These are phyloP conservation scores for Trissolcus basalis DNA, from an alignment of 1,140 invertebrate genomes.

Conservation along the genomic window DNA sequence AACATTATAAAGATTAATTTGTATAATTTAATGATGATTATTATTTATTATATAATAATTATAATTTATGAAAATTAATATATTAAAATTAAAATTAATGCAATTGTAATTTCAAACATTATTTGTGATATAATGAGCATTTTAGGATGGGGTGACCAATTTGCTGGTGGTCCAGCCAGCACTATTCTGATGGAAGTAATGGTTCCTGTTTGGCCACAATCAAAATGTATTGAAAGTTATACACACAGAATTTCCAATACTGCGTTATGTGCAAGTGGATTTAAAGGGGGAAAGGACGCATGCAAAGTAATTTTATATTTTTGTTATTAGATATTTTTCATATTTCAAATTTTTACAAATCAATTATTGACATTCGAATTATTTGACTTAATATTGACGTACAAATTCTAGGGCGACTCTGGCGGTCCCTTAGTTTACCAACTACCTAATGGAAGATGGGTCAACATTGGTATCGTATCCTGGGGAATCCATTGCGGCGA, in stretches of 20 bases:
- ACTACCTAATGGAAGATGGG: slow-evolving; percentile 83
- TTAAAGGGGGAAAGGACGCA: slow-evolving; percentile 84
- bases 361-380: no score
- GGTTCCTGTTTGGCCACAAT: slow-evolving; percentile 87
- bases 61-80: no score
- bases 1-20: no score
- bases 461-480: slow-evolving; percentile 87
- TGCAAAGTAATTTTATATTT: no score
- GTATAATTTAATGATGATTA: no score
- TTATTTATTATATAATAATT: no score
- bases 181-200: slow-evolving; percentile 84
- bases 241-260: slow-evolving; percentile 77
- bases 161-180: slow-evolving; percentile 82
- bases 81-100: no score
- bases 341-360: no score
- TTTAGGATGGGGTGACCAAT: slow-evolving; percentile 84
- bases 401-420: slow-evolving; percentile 82
- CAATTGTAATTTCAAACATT: no score
- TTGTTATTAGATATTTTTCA: no score
- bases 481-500: slow-evolving; percentile 86
- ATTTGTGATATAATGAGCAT: no score
- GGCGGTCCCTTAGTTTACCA: slow-evolving; percentile 87
- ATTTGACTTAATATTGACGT: no score
- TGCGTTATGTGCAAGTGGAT: slow-evolving; percentile 86
- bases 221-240: slow-evolving; percentile 81